Evolutionary conservation across 1,140 invertebrate species (phyloP).

Genomic region (Drosophila teissieri): DNA sequence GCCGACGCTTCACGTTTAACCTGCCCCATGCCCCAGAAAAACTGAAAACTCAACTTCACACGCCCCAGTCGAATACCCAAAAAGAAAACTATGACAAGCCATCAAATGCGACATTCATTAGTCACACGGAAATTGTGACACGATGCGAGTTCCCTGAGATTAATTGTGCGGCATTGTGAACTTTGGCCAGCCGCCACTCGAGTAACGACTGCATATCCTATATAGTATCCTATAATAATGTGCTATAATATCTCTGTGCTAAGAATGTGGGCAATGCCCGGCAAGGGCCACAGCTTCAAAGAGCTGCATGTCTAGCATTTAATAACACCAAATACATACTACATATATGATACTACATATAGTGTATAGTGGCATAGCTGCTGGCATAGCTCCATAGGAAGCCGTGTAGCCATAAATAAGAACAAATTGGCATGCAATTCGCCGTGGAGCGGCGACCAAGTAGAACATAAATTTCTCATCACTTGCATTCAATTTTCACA

Average conservation of each 20-base stretch:
- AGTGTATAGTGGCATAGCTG: constrained; percentile 1
- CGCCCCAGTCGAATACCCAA: constrained; percentile 20
- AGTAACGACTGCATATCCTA: constrained; percentile 7
- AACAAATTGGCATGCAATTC: constrained; percentile 78
- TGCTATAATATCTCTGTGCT: background rate
- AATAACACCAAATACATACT: constrained; percentile 51
- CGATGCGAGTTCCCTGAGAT: constrained; percentile 37
- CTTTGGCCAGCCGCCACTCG: constrained; percentile 40
- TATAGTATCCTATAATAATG: too few relatives aligned
- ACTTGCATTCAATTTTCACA: constrained; percentile 76
- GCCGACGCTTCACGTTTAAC: constrained; percentile 27
- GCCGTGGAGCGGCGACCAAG: constrained; percentile 57
- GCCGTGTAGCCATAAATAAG: constrained; percentile 56
- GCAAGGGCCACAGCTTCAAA: constrained; percentile 27
- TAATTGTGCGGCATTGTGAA: constrained; percentile 62
- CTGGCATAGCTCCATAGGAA: background rate
- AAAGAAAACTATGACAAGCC: constrained; percentile 48
- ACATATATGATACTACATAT: too few relatives aligned
- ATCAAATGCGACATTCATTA: constrained; percentile 67
- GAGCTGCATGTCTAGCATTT: constrained; percentile 54
- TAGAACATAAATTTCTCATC: constrained; percentile 79
- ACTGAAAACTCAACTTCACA: constrained; percentile 57
- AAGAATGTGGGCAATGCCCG: constrained; percentile 1
- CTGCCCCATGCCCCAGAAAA: constrained; percentile 1
- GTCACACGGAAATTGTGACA: constrained; percentile 60